phyloP scores from a whole-genome alignment of 2,888 invertebrate genomes.

The Sinohyriopsis cumingii region DNA sequence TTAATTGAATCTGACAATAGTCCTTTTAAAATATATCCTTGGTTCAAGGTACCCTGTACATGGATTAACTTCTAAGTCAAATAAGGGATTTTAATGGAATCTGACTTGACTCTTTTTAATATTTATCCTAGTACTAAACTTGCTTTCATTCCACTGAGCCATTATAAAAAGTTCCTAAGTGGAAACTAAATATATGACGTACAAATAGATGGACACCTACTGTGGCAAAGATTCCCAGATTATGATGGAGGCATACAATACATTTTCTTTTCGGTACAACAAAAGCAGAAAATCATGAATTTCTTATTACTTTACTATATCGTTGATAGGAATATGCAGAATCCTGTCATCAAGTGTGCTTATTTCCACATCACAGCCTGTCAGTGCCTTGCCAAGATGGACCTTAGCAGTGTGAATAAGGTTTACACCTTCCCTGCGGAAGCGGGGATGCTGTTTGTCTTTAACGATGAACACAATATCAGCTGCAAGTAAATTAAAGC shows the following conservation, averaged over 20 bases:
- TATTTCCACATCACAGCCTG: conserved; percentile 70
- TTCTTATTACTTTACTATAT: conserved; percentile 69
- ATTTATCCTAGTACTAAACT: no score
- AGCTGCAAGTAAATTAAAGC: conserved; percentile 54
- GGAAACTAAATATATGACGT: no score
- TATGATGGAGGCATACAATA: not conserved
- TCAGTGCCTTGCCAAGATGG: conserved; percentile 69
- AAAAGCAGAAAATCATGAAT: not conserved
- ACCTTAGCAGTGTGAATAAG: conserved; percentile 70
- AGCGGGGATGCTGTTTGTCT: conserved; percentile 71
- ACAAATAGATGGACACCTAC: no score
- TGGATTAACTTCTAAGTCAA: no score
- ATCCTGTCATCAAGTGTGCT: conserved; percentile 70
- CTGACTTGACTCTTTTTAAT: no score
- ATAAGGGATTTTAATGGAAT: no score
- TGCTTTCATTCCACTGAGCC: no score
- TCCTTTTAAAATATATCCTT: no score
- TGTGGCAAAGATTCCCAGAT: not conserved
- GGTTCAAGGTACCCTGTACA: no score
- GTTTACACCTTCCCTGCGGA: conserved; percentile 67
- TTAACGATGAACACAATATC: conserved; percentile 72
- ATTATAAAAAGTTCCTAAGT: no score
- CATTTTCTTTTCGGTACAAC: not conserved
- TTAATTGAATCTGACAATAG: no score
- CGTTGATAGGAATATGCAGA: conserved; percentile 72